Percentiles rank a stretch among this genome's conserved stretches.
Evolutionary conservation across 1,140 invertebrate species (phyloP).

Genomic region (Drosophila mauritiana): DNA sequence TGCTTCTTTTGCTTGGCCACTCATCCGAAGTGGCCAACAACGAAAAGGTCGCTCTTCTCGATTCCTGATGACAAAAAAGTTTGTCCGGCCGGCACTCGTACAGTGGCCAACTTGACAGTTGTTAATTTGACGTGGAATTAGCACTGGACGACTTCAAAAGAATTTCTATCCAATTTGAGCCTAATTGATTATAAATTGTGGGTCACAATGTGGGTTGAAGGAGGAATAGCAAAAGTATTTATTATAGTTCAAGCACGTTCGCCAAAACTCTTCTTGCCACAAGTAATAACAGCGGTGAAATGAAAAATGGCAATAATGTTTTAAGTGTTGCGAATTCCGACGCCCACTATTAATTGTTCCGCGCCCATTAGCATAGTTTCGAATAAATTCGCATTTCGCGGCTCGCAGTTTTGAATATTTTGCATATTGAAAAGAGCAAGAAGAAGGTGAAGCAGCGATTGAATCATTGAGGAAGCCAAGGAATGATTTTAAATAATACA

Average conservation of each 20-base stretch:
- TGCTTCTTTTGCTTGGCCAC: not conserved
- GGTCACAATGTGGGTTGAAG: slow-evolving; percentile 22
- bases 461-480: slow-evolving; percentile 17
- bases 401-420: slow-evolving; percentile 10
- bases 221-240: slow-evolving; percentile 13
- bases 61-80: slow-evolving; percentile 16
- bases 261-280: slow-evolving; percentile 21
- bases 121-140: slow-evolving; percentile 72
- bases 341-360: slow-evolving; percentile 56
- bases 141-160: slow-evolving; percentile 62
- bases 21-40: slow-evolving; percentile 10
- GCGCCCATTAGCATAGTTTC: slow-evolving; percentile 31
- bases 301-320: slow-evolving; percentile 34
- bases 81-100: slow-evolving; percentile 10
- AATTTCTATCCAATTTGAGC: slow-evolving; percentile 54
- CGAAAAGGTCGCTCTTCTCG: slow-evolving; percentile 6
- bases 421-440: not conserved
- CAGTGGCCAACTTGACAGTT: slow-evolving; percentile 53
- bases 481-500: not conserved
- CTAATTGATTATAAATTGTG: slow-evolving; percentile 73
- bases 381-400: slow-evolving; percentile 8
- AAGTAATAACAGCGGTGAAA: slow-evolving; percentile 43
- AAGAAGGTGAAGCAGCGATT: slow-evolving; percentile 9
- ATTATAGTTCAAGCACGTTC: slow-evolving; percentile 40
- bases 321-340: slow-evolving; percentile 7